Evolutionary conservation across 2,888 invertebrate species (phyloP).

Genomic region (Neoitamus cyanurus): DNA sequence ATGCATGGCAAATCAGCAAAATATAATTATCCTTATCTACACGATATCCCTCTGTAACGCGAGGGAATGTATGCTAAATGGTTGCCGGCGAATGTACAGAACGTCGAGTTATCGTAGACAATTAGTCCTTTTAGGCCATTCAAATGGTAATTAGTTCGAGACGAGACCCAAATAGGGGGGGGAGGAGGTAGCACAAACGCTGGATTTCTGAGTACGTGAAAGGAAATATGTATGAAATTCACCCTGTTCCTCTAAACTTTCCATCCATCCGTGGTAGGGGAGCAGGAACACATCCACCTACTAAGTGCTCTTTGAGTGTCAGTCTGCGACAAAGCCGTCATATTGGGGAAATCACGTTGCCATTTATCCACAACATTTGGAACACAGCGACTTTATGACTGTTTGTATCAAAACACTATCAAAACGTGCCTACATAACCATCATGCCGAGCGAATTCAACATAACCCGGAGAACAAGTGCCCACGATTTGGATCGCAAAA

Average conservation of each 20-base stretch:
- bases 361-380: not conserved
- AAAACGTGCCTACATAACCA: not conserved
- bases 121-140: constrained; percentile 30
- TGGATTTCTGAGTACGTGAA: not conserved
- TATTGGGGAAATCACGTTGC: not conserved
- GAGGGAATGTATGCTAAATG: not conserved
- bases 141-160: constrained; percentile 30
- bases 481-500: not conserved
- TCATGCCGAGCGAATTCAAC: not conserved
- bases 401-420: not conserved
- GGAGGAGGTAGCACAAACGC: not conserved
- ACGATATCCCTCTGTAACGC: not conserved
- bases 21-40: constrained; percentile 29
- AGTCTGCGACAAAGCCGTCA: not conserved
- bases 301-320: constrained; percentile 1
- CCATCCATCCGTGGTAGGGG: not conserved
- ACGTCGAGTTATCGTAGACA: constrained; percentile 9
- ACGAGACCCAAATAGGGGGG: not conserved
- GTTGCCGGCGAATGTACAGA: not conserved
- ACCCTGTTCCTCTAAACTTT: not conserved
- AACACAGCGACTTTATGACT: not conserved
- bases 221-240: constrained; percentile 8
- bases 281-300: not conserved
- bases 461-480: not conserved
- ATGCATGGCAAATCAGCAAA: not conserved